Conservation (phyloP, 2,797 vertebrate genomes). For the Naso thynnoides region DNA sequence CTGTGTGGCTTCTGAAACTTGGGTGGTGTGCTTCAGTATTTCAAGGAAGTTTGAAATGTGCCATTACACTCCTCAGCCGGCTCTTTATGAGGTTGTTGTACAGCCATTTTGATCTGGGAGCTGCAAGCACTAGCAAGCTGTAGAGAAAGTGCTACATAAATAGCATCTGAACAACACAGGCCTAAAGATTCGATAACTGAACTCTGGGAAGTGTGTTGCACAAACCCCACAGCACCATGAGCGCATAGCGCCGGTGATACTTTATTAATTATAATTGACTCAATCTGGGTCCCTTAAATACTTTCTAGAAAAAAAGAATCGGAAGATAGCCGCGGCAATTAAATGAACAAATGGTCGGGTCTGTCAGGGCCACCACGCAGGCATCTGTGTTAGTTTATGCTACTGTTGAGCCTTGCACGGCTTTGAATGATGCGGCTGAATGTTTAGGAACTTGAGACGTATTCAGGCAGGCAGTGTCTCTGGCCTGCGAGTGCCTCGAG, state of each 20-base stretch:
- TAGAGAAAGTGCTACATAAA: constrained; percentile 13
- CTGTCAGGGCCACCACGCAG: constrained; percentile 46
- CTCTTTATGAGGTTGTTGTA: neutral
- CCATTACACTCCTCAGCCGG: neutral
- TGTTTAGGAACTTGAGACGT: constrained; percentile 14
- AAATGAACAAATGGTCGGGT: constrained; percentile 54
- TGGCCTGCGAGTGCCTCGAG: neutral
- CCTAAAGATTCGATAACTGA: constrained; percentile 14
- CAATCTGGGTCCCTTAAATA: constrained; percentile 37
- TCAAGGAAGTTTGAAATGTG: constrained; percentile 28
- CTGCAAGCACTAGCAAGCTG: constrained; percentile 2
- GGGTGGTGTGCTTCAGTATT: neutral
- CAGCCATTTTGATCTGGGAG: constrained; percentile 9
- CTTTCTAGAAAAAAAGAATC: constrained; percentile 22
- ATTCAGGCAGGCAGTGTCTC: constrained; percentile 24
- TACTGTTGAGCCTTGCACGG: constrained; percentile 18
- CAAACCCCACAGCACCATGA: constrained; percentile 3
- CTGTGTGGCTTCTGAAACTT: neutral
- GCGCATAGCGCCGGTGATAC: constrained; percentile 13
- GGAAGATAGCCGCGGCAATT: constrained; percentile 30
- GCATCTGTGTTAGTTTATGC: constrained; percentile 58
- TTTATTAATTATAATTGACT: constrained; percentile 42
- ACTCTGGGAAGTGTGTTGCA: constrained; percentile 11
- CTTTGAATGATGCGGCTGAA: constrained; percentile 34
- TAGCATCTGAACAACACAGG: neutral